phyloP scores from a whole-genome alignment of 2,797 vertebrate genomes.

The Danionella dracula region DNA sequence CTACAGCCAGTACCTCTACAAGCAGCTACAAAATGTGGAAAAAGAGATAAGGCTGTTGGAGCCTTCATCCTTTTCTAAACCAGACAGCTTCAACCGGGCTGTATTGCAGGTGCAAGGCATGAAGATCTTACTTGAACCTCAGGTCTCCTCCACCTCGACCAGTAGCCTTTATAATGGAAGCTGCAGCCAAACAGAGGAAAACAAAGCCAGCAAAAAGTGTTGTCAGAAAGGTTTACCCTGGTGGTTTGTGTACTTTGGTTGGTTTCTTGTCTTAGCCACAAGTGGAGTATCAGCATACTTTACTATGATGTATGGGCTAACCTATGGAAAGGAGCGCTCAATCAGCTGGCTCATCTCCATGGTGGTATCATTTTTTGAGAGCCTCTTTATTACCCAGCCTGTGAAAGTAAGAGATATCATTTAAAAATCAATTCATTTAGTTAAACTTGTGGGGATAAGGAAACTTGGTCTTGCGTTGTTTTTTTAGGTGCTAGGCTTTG shows the following conservation, averaged over 20 bases:
- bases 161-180: constrained; percentile 48
- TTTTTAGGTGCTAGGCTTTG: constrained; percentile 88
- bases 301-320: constrained; percentile 91
- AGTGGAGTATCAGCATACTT: constrained; percentile 84
- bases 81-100: constrained; percentile 72
- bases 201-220: constrained; percentile 56
- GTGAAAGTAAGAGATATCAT: constrained; percentile 85
- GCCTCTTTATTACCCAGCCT: constrained; percentile 89
- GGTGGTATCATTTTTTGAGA: constrained; percentile 89
- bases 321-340: constrained; percentile 86
- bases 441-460: not conserved
- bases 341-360: constrained; percentile 93
- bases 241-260: constrained; percentile 90
- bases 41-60: constrained; percentile 75
- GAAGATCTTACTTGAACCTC: constrained; percentile 72
- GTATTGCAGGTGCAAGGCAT: constrained; percentile 79
- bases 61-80: constrained; percentile 67
- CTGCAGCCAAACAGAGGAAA: constrained; percentile 52
- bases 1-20: constrained; percentile 76
- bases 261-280: constrained; percentile 81
- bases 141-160: constrained; percentile 52
- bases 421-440: not conserved
- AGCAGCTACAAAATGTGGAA: constrained; percentile 81
- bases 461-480: constrained; percentile 4
- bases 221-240: constrained; percentile 77